These are phyloP conservation scores for Copidosoma aretas DNA, from an alignment of 2,888 invertebrate species.

Conservation along the genomic window DNA sequence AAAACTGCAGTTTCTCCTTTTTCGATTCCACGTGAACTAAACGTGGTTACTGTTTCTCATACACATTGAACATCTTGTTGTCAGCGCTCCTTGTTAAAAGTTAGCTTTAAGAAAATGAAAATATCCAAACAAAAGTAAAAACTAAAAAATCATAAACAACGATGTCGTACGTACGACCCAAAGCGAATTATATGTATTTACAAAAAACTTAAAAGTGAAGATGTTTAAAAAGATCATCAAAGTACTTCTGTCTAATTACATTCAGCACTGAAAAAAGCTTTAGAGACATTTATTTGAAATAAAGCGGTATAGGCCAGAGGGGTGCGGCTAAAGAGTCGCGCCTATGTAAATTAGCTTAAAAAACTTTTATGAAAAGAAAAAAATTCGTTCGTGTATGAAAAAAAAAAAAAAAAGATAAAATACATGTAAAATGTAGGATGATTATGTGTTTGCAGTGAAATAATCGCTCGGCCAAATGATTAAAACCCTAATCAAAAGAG, in stretches of 20 bases:
- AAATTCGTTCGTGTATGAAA: no score
- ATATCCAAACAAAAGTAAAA: slow-evolving; percentile 14
- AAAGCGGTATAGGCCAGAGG: slow-evolving; percentile 39
- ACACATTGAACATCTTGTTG: slow-evolving; percentile 25
- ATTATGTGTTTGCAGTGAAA: slow-evolving; percentile 36
- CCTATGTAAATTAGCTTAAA: slow-evolving; percentile 23
- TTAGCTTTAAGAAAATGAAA: slow-evolving; percentile 29
- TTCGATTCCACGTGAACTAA: slow-evolving; percentile 27
- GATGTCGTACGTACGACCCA: slow-evolving; percentile 32
- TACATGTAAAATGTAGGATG: slow-evolving; percentile 33
- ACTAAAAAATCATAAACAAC: slow-evolving; percentile 36
- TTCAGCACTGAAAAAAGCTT: slow-evolving; percentile 27
- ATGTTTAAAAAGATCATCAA: slow-evolving; percentile 23
- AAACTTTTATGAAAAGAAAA: slow-evolving; percentile 32
- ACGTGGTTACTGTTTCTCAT: slow-evolving; percentile 37
- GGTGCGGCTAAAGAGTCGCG: slow-evolving; percentile 25
- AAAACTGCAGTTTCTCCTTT: slow-evolving; percentile 29
- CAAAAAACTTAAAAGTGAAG: slow-evolving; percentile 22
- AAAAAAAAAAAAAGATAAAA: slow-evolving; percentile 29
- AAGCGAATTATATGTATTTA: slow-evolving; percentile 36
- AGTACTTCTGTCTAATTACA: slow-evolving; percentile 36
- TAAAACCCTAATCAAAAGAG: slow-evolving; percentile 59
- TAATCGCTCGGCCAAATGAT: slow-evolving; percentile 54
- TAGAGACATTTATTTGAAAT: slow-evolving; percentile 30
- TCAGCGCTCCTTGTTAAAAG: slow-evolving; percentile 32